Base-by-base conservation (phyloP, 2,888 invertebrate species). In the Pandemis heparana region DNA sequence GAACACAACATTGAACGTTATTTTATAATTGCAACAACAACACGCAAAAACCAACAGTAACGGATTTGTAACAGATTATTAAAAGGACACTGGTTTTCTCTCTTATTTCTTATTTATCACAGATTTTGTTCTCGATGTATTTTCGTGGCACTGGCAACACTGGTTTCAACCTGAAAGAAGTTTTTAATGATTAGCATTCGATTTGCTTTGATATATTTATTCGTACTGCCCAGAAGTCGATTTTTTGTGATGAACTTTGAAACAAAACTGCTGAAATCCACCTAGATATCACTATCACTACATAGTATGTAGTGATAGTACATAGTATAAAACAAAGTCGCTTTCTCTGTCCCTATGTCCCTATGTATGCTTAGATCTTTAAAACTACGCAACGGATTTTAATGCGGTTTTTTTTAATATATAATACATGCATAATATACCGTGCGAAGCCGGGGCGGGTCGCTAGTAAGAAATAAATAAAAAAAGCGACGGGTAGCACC, bases 1-100 rank as follows among this genome's bases (percentile, higher is more conserved):
- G 81, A 87, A 90, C 88, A 87, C 91, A 90, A 92, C 92, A 91
- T 93, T 88, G 91, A 92, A 87, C 84, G 87, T 81, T 85, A 83
- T 87, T 88, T 81, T 79, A 51, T 62, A 78, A 79, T 77, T 81
- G 91, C 92, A 92, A 93, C 92, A 88, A 78, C 80, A 93, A 92
- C 92, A 86, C 91, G 91, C 91, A 48, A 69, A 74, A 68, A 63
- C 46, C 66, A 60, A 71, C 66, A 32, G 10, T n/a, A 65, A 65
- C 65, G 56, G 46, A 32, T 38, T 66, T 70, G 59, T 51, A 48
- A 70, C 62, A 62, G 48, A 61, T 69, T 43, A 7, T 48, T 71
- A 70, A 74, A 79, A 82, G 79, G 78, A 81, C 83, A 83, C 82
- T 79, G 74, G 74, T 70, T 75, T 76, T 84, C 81, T 86, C 87